A percentile compares a stretch with the other conserved stretches of the same genome.
These are phyloP conservation scores for Pseudanteris insignis DNA, from an alignment of 2,888 invertebrate species.

Conservation along the genomic window DNA sequence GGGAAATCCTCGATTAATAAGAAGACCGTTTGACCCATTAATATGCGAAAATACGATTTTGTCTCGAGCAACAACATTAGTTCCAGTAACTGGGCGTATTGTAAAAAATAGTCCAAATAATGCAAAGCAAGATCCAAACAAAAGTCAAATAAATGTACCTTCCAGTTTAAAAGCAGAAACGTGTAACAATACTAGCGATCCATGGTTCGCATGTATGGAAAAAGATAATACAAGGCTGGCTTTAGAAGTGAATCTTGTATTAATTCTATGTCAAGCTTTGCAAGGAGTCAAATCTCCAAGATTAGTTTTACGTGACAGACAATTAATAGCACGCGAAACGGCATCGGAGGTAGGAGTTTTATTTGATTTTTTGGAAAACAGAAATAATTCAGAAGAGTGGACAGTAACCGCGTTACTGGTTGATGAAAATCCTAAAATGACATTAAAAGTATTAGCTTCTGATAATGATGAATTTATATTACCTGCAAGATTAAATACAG, in stretches of 20 bases:
- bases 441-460: slow-evolving; percentile 50
- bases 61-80: slow-evolving; percentile 60
- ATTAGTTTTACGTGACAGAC: slow-evolving; percentile 60
- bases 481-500: slow-evolving; percentile 53
- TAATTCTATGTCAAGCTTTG: slow-evolving; percentile 61
- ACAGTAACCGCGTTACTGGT: slow-evolving; percentile 51
- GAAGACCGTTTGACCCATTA: slow-evolving; percentile 62
- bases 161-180: slow-evolving; percentile 34
- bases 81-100: slow-evolving; percentile 51
- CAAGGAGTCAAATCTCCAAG: slow-evolving; percentile 62
- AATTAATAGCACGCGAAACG: slow-evolving; percentile 62
- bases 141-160: slow-evolving; percentile 11
- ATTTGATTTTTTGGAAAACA: slow-evolving; percentile 62
- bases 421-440: slow-evolving; percentile 50
- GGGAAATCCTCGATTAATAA: slow-evolving; percentile 59
- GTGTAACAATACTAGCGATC: slow-evolving; percentile 50
- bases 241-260: slow-evolving; percentile 61
- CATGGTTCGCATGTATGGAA: slow-evolving; percentile 65
- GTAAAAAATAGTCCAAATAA: slow-evolving; percentile 48
- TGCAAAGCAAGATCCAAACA: slow-evolving; percentile 12
- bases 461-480: slow-evolving; percentile 45
- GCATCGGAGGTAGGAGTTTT: slow-evolving; percentile 63
- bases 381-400: slow-evolving; percentile 45
- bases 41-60: slow-evolving; percentile 65
- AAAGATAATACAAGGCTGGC: slow-evolving; percentile 62